Evolutionary conservation across 2,797 vertebrate genomes (phyloP).

Genomic region (Microtus obscurus): DNA sequence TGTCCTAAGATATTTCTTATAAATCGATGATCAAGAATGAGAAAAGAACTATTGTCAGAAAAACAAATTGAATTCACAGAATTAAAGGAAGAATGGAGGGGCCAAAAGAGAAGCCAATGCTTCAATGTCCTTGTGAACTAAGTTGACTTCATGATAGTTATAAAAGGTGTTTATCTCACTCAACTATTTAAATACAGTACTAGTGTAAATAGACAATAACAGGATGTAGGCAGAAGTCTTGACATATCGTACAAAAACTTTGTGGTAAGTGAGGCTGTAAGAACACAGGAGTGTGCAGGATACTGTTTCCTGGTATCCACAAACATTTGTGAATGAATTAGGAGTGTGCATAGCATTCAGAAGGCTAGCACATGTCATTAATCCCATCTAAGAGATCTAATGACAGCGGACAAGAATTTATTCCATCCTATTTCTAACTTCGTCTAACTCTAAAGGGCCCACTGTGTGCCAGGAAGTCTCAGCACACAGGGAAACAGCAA

Average conservation of each 20-base stretch:
- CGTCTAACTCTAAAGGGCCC: neutral
- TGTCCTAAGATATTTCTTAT: neutral
- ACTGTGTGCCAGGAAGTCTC: neutral
- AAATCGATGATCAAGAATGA: neutral
- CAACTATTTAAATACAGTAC: neutral
- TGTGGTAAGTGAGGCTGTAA: neutral
- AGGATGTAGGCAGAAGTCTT: conserved; percentile 9
- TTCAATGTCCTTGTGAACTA: conserved; percentile 24
- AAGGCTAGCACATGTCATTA: neutral
- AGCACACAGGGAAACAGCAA: neutral
- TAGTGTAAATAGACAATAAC: neutral
- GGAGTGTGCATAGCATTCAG: neutral
- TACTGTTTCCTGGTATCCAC: neutral
- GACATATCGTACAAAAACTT: neutral
- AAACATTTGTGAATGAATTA: conserved; percentile 45
- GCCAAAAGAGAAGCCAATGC: neutral
- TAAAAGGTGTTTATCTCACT: neutral
- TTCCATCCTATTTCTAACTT: conserved; percentile 10
- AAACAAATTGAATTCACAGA: neutral
- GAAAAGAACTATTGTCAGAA: conserved; percentile 2
- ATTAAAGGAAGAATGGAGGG: neutral
- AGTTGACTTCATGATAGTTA: conserved; percentile 5
- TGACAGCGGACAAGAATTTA: neutral
- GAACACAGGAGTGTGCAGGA: neutral
- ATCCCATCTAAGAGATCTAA: neutral